Evolutionary conservation across 2,797 vertebrate genomes (phyloP), one percentile per base, ranked within the genome.

Genomic region (Pygocentrus nattereri): DNA sequence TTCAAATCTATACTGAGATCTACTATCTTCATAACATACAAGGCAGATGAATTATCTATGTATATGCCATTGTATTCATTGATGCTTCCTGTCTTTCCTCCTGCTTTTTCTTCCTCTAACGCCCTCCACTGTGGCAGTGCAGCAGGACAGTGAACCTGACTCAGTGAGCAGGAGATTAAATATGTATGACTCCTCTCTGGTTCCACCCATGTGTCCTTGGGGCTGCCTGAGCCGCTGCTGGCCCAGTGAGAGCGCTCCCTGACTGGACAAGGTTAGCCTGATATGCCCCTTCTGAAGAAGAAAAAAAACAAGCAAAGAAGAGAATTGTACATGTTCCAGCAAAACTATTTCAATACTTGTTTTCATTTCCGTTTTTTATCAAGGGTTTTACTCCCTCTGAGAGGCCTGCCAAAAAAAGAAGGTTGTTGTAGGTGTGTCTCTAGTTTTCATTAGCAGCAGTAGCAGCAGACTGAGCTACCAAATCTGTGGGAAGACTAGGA

Each of bases 121-220:
- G 21, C 70, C 19, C 70, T 74, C 72, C n/a, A 4, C 72, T 58
- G 49, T 56, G 50, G 71, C 52, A 30, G n/a, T 49, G 70, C 68
- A 70, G 68, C 44, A 56, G 50, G 30, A 74, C 65, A 69, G 30
- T 50, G 79, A 76, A 76, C 65, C 47, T 70, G 50, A 74, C 67
- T 76, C 78, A 72, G 70, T 41, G 80, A 82, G 82, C 70, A 61
- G 76, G 34, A 78, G 65, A 89, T 89, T 82, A 89, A 90, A 85
- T 81, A 90, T 89, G 84, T 78, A 88, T 85, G 82, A 85, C 31
- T 47, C 56, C 65, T 89, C 82, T 87, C 84, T 82, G 72, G 78
- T 85, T 86, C 76, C 76, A 68, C 69, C 52, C 78, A 72, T 73
- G 78, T 84, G 84, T 85, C 86, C 82, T 88, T 85, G 80, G 82